Base-by-base conservation (phyloP, 2,888 invertebrate genomes). In the Latrodectus hesperus region DNA sequence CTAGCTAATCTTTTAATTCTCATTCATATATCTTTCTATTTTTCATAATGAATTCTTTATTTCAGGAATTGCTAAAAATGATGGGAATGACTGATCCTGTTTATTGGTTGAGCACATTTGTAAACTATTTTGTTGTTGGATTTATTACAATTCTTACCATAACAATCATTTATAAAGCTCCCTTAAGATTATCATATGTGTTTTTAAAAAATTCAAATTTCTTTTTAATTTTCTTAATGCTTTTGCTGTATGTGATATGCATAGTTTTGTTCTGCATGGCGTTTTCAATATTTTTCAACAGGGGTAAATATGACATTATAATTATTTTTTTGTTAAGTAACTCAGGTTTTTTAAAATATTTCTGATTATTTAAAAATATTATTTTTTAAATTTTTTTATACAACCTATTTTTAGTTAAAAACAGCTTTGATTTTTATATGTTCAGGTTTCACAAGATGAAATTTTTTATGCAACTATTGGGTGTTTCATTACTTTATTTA, bases 51-150 rank as follows among this genome's bases (percentile, higher is more conserved):
- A 10, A 60, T 60, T 60, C 75, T 51, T 67, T 26, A 52, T 53
- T 75, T 9, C 26, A 89, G 89, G 90, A 90, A 68, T 65, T 90
- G 52, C 64, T 90, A 16, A 86, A 89, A 64, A 90, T 90, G 90
- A 90, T 90, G 85, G 90, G 90, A 17, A 85, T 90, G 82, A 86
- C 88, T 9, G 89, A 90, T 78, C 81, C 67, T 70, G 77, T 89
- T 12, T 90, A 90, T 64, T 90, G 90, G 90, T 53, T 67, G 9
- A 88, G 89, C 17, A 88, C 84, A 65, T 90, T 90, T 70, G n/a
- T 86, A 14, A 88, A 85, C 22, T 88, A 75, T 67, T 90, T 90
- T 75, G 53, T 81, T 6, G 6, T 80, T 55, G 79, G 71, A 12
- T 55, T 70, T 4, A 8, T 76, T 51, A n/a, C 89, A n/a, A 68